Base-by-base conservation (phyloP, 1,140 invertebrate genomes). In the Drosophila prosaltans region DNA sequence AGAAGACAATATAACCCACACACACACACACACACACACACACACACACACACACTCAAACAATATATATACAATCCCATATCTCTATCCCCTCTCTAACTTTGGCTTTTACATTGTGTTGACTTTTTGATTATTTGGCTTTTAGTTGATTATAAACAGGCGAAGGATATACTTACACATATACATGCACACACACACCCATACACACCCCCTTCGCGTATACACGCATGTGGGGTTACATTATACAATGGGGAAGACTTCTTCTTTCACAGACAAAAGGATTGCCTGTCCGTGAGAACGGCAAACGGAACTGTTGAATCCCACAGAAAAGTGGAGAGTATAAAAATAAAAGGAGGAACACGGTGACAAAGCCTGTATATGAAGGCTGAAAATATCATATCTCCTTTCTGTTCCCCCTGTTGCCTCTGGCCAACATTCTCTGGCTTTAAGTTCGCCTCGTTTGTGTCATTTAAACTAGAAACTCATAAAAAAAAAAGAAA, bases 51-150 rank as follows among this genome's bases (percentile, higher is more conserved):
- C 21, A 51, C 3, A 5, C 1, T 3, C 4, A 30, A 2, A 30
- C 32, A 36, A 48, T 48, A 2, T 48, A 8, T 26, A 2, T 51
- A 36, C 32, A 36, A 6, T 16, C 16, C 4, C 32, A 36, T 36
- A 8, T 26, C 45, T 5, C 8, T 62, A 78, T 64, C 54, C 74
- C 60, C 61, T 59, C 68, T 41, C 54, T 66, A 60, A 16, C 57
- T 32, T 59, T 66, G 43, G 41, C 16, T 51, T 16, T 21, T 11
- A 62, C 55, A 80, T 88, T 86, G 76, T 86, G 83, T 80, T 83
- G 80, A 78, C 83, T 83, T 83, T 89, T 60, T 89, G 83, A 88
- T 88, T 89, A 88, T 88, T 88, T 88, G 83, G 83, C 83, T 88
- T 88, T 88, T 88, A 88, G 83, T 88, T 88, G 83, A 89, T 89